Conservation (phyloP, 37 sponge, comb jelly and placozoan genomes). For the Aplysina aerophoba region DNA sequence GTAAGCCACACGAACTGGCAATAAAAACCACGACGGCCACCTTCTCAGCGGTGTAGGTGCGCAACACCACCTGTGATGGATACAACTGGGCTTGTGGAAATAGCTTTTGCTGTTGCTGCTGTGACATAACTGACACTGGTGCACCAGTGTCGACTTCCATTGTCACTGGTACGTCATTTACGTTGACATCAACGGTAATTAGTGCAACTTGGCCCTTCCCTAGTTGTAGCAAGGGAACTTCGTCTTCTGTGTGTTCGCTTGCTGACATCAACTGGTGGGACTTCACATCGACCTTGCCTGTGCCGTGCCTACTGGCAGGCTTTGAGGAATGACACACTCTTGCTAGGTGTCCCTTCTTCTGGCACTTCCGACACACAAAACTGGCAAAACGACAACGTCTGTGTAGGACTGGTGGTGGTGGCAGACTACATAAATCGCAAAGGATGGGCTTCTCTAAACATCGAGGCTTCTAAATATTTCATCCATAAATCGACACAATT, state of each 20-base stretch:
- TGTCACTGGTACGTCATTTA: neutral
- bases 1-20: neutral
- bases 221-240: neutral
- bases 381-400: neutral
- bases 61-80: neutral
- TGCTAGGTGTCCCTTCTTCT: slow-evolving; percentile 42
- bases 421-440: no score
- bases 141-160: slow-evolving; percentile 46
- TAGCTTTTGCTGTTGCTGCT: neutral
- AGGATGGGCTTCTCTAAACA: no score
- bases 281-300: neutral
- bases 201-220: neutral
- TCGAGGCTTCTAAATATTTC: no score
- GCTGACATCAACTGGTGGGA: neutral
- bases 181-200: neutral
- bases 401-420: no score
- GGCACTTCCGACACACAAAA: slow-evolving; percentile 16
- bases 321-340: neutral
- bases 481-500: no score
- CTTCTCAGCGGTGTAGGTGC: slow-evolving; percentile 16
- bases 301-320: neutral
- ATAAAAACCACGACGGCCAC: neutral
- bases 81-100: neutral
- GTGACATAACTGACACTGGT: slow-evolving; percentile 21
- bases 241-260: neutral